These are phyloP conservation scores for Synanthedon tipuliformis DNA, from an alignment of 2,888 invertebrate species.

Conservation along the genomic window DNA sequence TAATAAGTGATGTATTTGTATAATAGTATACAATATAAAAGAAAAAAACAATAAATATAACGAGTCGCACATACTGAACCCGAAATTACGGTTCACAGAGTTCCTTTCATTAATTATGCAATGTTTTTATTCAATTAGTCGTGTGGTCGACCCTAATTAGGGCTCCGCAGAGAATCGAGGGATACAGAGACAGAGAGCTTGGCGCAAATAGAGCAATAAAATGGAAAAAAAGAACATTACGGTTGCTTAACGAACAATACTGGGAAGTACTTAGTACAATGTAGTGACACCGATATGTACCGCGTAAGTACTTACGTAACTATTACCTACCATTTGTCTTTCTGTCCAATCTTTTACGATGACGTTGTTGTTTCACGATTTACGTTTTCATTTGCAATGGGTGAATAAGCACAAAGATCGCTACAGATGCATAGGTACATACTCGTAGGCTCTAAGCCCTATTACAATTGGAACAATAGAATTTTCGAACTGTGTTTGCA, in stretches of 20 bases:
- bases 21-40: background rate
- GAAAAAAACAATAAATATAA: background rate
- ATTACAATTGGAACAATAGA: too few relatives aligned
- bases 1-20: too few relatives aligned
- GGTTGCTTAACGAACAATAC: conserved; percentile 46
- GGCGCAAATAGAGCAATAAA: conserved; percentile 48
- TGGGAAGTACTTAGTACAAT: conserved; percentile 5
- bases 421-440: background rate
- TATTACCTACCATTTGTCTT: conserved; percentile 45
- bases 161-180: conserved; percentile 30
- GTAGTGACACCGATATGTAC: conserved; percentile 4
- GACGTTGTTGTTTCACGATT: conserved; percentile 51
- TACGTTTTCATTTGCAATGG: conserved; percentile 36
- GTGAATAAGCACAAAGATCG: conserved; percentile 14
- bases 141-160: conserved; percentile 55
- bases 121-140: conserved; percentile 64
- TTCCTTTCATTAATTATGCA: conserved; percentile 48
- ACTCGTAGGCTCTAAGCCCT: background rate
- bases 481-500: too few relatives aligned
- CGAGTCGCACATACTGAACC: conserved; percentile 1
- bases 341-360: conserved; percentile 58
- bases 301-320: conserved; percentile 16
- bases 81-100: conserved; percentile 13
- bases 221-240: conserved; percentile 28
- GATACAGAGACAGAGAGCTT: conserved; percentile 34